These are phyloP conservation scores for Leptodactylus fuscus DNA, from an alignment of 2,113 vertebrate genomes.

Conservation along the genomic window DNA sequence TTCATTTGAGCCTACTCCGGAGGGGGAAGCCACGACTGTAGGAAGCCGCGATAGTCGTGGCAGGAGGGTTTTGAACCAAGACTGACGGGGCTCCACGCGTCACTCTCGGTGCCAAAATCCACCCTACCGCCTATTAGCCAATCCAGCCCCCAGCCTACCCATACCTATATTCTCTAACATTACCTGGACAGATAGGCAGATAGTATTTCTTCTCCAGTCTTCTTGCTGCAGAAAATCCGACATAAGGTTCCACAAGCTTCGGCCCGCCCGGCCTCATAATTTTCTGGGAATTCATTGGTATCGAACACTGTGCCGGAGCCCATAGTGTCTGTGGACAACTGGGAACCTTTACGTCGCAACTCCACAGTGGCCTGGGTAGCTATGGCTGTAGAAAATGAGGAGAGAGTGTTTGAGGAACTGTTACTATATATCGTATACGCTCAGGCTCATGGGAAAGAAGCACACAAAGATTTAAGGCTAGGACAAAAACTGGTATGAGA, in stretches of 20 bases:
- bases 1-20: no score
- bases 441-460: constrained; percentile 82
- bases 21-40: no score
- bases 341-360: constrained; percentile 91
- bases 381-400: constrained; percentile 83
- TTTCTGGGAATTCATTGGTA: constrained; percentile 91
- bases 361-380: constrained; percentile 90
- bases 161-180: no score
- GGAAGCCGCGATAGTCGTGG: no score
- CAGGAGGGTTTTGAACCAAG: no score
- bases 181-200: constrained; percentile 96
- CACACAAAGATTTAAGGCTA: constrained; percentile 85
- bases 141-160: no score
- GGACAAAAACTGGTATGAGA: background rate
- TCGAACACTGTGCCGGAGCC: constrained; percentile 91
- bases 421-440: constrained; percentile 59
- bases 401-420: constrained; percentile 66
- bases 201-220: constrained; percentile 96
- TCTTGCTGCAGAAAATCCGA: constrained; percentile 98
- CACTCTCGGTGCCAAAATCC: no score
- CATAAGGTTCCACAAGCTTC: constrained; percentile 95
- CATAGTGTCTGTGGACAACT: constrained; percentile 95
- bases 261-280: constrained; percentile 93
- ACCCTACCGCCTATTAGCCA: no score
- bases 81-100: no score